These are phyloP conservation scores for Campoletis raptor DNA, from an alignment of 2,888 invertebrate genomes.

Conservation along the genomic window DNA sequence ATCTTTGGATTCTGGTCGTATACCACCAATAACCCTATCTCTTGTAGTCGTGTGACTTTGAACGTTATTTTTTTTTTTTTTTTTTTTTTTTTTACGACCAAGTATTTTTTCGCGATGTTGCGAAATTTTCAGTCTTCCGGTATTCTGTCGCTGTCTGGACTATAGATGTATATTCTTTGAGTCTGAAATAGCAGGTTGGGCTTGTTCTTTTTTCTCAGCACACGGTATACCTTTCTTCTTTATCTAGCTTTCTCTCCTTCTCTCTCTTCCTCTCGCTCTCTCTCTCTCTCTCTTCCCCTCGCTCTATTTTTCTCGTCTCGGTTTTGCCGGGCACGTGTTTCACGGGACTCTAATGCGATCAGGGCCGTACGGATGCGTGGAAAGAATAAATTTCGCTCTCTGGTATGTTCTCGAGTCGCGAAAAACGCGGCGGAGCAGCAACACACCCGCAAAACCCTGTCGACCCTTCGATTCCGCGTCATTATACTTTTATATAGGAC, in stretches of 20 bases:
- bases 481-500: constrained; percentile 46
- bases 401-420: constrained; percentile 45
- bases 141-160: background rate
- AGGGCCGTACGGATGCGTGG: constrained; percentile 76
- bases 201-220: constrained; percentile 38
- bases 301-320: constrained; percentile 58
- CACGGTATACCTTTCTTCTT: constrained; percentile 2
- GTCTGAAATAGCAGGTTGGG: constrained; percentile 38
- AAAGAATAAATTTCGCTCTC: constrained; percentile 77
- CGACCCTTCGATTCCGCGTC: constrained; percentile 52
- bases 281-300: constrained; percentile 29
- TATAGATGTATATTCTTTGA: background rate
- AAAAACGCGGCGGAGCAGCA: constrained; percentile 48
- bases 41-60: constrained; percentile 22
- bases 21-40: constrained; percentile 22
- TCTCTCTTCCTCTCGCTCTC: constrained; percentile 8
- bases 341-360: constrained; percentile 78
- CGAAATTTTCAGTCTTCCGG: constrained; percentile 42
- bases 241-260: constrained; percentile 8
- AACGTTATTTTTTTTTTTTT: background rate
- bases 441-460: constrained; percentile 30
- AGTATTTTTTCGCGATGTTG: constrained; percentile 51
- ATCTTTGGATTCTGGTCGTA: constrained; percentile 36
- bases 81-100: constrained; percentile 16
- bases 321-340: constrained; percentile 63